A percentile compares a stretch with the other conserved stretches of the same genome.
phyloP scores from a whole-genome alignment of 2,113 vertebrate species.

The Fulica atra region DNA sequence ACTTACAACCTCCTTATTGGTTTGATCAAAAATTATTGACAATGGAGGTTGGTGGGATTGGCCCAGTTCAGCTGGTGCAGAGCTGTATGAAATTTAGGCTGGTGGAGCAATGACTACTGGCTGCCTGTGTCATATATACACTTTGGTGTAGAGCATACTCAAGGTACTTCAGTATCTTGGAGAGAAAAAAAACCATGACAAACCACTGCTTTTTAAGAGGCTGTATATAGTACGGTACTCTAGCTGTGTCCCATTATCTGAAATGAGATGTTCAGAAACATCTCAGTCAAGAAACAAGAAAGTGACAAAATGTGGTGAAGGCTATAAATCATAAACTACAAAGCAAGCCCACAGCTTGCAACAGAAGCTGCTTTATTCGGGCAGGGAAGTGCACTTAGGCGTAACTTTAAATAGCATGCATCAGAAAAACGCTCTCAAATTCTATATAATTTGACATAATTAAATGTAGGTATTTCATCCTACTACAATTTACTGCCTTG shows the following conservation, averaged over 20 bases:
- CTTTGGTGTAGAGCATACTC: not conserved
- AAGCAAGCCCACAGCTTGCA: constrained; percentile 51
- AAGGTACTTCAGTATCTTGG: not conserved
- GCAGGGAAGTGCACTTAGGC: constrained; percentile 60
- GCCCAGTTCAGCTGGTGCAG: not conserved
- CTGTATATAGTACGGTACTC: not conserved
- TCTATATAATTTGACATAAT: constrained; percentile 84
- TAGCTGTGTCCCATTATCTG: not conserved
- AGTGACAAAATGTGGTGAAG: constrained; percentile 48
- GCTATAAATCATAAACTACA: constrained; percentile 45
- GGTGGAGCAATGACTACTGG: not conserved
- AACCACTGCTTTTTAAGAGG: not conserved
- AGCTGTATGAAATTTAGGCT: not conserved
- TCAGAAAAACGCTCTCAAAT: constrained; percentile 76
- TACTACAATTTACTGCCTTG: constrained; percentile 79
- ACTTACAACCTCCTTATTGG: not conserved
- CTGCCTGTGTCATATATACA: not conserved
- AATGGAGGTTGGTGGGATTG: not conserved
- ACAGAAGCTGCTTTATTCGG: constrained; percentile 67
- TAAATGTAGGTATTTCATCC: constrained; percentile 82
- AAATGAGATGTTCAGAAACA: constrained; percentile 18
- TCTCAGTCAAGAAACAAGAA: constrained; percentile 26
- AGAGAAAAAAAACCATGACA: not conserved
- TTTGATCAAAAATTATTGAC: not conserved
- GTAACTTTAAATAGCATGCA: constrained; percentile 76